Base-by-base conservation (phyloP, 2,113 vertebrate genomes). In the Mus musculus region DNA sequence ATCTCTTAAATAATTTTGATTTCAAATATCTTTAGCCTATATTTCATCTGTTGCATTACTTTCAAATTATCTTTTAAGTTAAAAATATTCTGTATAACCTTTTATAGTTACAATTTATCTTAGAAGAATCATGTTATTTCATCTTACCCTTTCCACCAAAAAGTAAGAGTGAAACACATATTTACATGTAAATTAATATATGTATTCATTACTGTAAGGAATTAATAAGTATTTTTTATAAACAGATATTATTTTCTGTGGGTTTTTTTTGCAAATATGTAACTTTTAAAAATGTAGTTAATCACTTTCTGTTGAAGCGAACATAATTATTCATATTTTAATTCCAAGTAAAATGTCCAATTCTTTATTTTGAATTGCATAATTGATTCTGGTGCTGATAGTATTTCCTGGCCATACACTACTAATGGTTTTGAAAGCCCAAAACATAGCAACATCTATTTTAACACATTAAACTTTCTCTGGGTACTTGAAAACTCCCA, bases 361-460 rank as follows among this genome's bases (percentile, higher is more conserved):
- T 65, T 9, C 81, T 42, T 69, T 76, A 26, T 52, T 76, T 33
- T 4, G 26, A 33, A 67, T 73, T 88, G 12, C 1, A 86, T 82
- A 77, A 93, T 92, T 82, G 82, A 88, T 93, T 87, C 22, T 89
- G 39, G 26, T 19, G 89, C 12, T 56, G 28, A 2, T 19, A 81
- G 49, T 81, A 3, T 87, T 94, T 93, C 11, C 28, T 28, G 67
- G 42, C 65, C 46, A 61, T 63, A 16, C 49, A 97, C 89, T 97
- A 89, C 96, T 87, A 97, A 97, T 30, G 61, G 16, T 72, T 82
- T 94, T 95, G 97, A 82, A 95, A 93, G 96, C 80, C 84, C 59
- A 81, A 90, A 96, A 59, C 5, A 73, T 93, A 97, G 91, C 61
- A 97, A 92, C 56, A 97, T 96, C 69, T 87, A 92, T 97, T 97